These are phyloP conservation scores for Chaetodon auriga DNA, from an alignment of 2,113 vertebrate species.

Conservation along the genomic window DNA sequence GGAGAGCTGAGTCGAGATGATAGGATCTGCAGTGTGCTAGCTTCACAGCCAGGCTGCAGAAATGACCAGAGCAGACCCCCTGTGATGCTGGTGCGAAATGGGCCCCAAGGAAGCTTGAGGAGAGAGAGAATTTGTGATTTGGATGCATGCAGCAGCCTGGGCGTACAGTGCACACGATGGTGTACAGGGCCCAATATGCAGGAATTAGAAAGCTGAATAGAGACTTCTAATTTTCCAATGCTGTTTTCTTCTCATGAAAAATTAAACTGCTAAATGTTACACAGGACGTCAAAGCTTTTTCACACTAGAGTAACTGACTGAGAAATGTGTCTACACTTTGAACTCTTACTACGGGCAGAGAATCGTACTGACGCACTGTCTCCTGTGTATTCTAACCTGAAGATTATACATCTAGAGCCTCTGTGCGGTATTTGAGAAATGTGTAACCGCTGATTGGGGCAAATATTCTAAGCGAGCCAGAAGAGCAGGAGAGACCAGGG, in stretches of 20 bases:
- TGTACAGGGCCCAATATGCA: background rate
- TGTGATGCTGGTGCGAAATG: conserved; percentile 32
- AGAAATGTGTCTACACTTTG: background rate
- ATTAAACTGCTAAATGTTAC: background rate
- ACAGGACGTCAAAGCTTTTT: background rate
- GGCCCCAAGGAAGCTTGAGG: background rate
- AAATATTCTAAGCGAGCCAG: conserved; percentile 31
- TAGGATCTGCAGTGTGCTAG: conserved; percentile 14
- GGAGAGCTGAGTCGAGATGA: conserved; percentile 25
- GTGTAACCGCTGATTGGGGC: conserved; percentile 28
- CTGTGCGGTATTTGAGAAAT: conserved; percentile 3
- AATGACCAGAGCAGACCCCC: conserved; percentile 22
- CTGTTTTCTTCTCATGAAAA: background rate
- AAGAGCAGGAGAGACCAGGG: conserved; percentile 53
- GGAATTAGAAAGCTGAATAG: background rate
- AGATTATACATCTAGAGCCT: conserved; percentile 5
- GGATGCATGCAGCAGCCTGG: background rate
- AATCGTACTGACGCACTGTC: background rate
- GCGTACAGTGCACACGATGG: too few species aligned
- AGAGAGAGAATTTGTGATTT: background rate
- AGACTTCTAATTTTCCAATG: background rate
- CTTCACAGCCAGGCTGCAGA: conserved; percentile 19
- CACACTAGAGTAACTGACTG: background rate
- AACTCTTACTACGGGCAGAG: background rate
- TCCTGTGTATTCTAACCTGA: background rate